A percentile compares a stretch with the other conserved stretches of the same genome.
Conservation (phyloP, 2,113 vertebrate species). For the zebrafish (Danio rerio) region GRCz12tu NC_133177.1:51331501-51332000, state of each 20-base stretch:
- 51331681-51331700: no score
- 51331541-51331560: constrained; percentile 63
- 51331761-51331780: background rate
- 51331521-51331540: constrained; percentile 22
- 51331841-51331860: background rate
- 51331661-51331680: no score
- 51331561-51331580: constrained; percentile 12
- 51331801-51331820: background rate
- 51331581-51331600: no score
- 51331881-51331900: background rate
- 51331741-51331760: no score
- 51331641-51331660: no score
- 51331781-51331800: background rate
- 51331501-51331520: background rate
- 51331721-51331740: no score
- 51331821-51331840: background rate
- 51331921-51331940: constrained; percentile 12
- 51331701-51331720: no score
- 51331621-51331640: no score
- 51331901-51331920: no score
- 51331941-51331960: background rate
- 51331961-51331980: background rate
- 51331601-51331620: no score
- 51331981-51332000: background rate
- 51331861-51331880: background rate